Evolutionary conservation across 2,113 vertebrate species (phyloP), one percentile per base, ranked within the genome.

Genomic region (Entelurus aequoreus): DNA sequence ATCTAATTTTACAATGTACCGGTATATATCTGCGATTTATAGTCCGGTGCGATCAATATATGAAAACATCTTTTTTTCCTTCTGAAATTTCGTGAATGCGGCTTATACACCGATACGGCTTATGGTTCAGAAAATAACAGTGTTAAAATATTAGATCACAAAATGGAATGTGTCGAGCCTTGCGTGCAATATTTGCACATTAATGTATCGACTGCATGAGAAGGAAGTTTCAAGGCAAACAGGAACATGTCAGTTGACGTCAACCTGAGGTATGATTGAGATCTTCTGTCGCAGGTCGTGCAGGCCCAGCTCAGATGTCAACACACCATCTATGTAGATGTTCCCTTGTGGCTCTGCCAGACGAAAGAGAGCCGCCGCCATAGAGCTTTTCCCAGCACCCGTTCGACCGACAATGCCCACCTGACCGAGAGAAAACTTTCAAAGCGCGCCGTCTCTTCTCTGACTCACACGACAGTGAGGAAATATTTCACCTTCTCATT

Each of bases 181-280:
- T 28, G 28, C 28, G 28, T 28, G 28, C 28, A 28, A 28, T 28
- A 28, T 28, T 28, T 28, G 28, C 0, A 28, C 28, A 28, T 28
- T 28, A 28, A 28, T 28, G 28, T 28, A 28, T 28, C 28, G 28
- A 28, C 28, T 28, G 28, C 28, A 28, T 28, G 21, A n/a, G n/a
- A 19, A 19, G 19, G 19, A 19, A 19, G 19, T 19, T 19, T 19
- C 19, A 19, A 28, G 28, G 1, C 28, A 28, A 28, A 28, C 28
- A 28, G 51, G 35, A 8, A 12, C 12, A 11, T 14, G 56, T 28
- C 42, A 59, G 42, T 42, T 11, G 37, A 42, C 14, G 36, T 37
- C 5, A 15, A 97, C 94, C 93, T 97, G 95, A 83, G 96, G 96
- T 76, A 99, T 98, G 89, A 99, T 98, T 21, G 96, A 97, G 89